Percentiles rank a stretch among this genome's conserved stretches.
phyloP scores from a whole-genome alignment of 2,888 invertebrate species.

The Apodemia hepburni region DNA sequence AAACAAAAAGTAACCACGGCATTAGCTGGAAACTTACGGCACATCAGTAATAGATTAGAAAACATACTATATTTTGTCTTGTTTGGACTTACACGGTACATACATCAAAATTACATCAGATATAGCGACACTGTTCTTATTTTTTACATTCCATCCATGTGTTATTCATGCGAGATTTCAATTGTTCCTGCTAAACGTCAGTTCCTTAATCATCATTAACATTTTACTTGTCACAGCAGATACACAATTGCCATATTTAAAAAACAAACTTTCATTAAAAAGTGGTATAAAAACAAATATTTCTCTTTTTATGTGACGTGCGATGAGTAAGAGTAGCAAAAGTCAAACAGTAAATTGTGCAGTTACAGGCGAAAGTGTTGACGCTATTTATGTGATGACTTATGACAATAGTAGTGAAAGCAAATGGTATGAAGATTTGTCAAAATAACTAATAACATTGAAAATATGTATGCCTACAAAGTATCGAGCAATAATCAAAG shows the following conservation, averaged over 20 bases:
- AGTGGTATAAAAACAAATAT: slow-evolving; percentile 10
- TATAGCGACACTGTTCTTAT: too few species aligned
- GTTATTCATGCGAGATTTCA: too few species aligned
- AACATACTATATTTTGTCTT: too few species aligned
- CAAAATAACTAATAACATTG: slow-evolving; percentile 41
- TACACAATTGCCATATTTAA: slow-evolving; percentile 11
- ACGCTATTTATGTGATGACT: slow-evolving; percentile 32
- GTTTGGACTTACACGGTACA: too few species aligned
- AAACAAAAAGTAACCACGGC: too few species aligned
- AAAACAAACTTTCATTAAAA: slow-evolving; percentile 18
- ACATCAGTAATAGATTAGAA: too few species aligned
- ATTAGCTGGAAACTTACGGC: too few species aligned
- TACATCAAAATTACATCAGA: too few species aligned
- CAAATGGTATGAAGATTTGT: slow-evolving; percentile 41
- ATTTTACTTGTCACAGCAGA: slow-evolving; percentile 22
- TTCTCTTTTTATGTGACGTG: slow-evolving; percentile 15
- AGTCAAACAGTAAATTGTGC: slow-evolving; percentile 44
- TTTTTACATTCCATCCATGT: too few species aligned
- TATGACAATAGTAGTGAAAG: slow-evolving; percentile 62
- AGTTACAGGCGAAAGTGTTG: slow-evolving; percentile 49
- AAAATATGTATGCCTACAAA: slow-evolving; percentile 39
- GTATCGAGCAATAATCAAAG: slow-evolving; percentile 26
- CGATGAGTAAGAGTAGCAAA: slow-evolving; percentile 36
- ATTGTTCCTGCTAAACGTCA: slow-evolving; percentile 47
- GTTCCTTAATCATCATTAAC: slow-evolving; percentile 56